These are phyloP conservation scores for Gobio occitaniae DNA, from an alignment of 2,797 vertebrate species.

Conservation along the genomic window DNA sequence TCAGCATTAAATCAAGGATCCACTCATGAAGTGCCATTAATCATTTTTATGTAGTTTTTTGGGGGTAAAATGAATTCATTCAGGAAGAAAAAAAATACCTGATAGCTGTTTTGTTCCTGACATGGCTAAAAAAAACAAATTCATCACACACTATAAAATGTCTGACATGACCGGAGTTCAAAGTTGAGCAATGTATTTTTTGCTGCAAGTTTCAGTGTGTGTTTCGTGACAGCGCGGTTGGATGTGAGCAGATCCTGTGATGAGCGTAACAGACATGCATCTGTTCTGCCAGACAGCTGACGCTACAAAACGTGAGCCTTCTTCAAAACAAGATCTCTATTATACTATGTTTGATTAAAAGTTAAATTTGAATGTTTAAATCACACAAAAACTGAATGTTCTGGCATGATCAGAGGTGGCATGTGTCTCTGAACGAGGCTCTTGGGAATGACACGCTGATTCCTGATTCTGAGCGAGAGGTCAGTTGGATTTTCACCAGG, in stretches of 20 bases:
- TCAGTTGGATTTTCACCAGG: constrained; percentile 42
- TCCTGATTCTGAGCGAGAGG: constrained; percentile 49
- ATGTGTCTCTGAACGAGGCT: constrained; percentile 47
- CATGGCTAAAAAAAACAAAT: not conserved
- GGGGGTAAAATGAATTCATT: not conserved
- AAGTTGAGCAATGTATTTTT: not conserved
- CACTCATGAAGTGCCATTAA: not conserved
- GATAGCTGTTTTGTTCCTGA: not conserved
- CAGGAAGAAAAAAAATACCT: not conserved
- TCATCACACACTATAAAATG: not conserved
- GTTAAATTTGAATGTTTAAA: constrained; percentile 1
- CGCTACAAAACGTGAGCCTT: not conserved
- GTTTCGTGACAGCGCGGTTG: not conserved
- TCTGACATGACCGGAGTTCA: not conserved
- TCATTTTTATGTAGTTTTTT: not conserved
- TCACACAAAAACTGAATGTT: constrained; percentile 32
- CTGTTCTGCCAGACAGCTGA: constrained; percentile 26
- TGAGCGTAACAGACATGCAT: not conserved
- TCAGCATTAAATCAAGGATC: not conserved
- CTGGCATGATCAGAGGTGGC: constrained; percentile 41
- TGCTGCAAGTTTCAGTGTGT: not conserved
- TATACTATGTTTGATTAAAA: not conserved
- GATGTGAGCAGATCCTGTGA: not conserved
- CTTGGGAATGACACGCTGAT: constrained; percentile 39
- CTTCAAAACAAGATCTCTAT: not conserved